Evolutionary conservation across 2,113 vertebrate genomes (phyloP).

Genomic region (Cervus canadensis): DNA sequence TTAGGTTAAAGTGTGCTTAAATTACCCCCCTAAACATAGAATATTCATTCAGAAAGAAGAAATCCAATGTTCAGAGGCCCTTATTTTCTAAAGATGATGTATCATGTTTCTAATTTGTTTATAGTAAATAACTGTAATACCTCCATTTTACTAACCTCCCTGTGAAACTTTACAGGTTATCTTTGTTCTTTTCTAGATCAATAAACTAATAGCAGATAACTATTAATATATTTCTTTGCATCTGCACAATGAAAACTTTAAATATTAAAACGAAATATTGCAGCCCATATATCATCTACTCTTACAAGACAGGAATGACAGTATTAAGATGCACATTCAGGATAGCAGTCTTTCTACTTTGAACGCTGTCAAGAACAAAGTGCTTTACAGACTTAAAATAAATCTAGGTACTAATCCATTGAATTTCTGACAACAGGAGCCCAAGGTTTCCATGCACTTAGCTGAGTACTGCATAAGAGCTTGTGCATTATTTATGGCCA

Average conservation of each 20-base stretch:
- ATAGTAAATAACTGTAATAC: not conserved
- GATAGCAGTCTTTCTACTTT: conserved; percentile 91
- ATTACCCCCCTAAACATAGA: not conserved
- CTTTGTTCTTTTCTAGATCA: conserved; percentile 75
- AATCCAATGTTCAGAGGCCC: not conserved
- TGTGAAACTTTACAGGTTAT: conserved; percentile 57
- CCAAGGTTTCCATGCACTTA: conserved; percentile 99
- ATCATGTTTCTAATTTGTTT: not conserved
- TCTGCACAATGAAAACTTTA: conserved; percentile 84
- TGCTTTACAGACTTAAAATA: conserved; percentile 97
- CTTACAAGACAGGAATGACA: conserved; percentile 93
- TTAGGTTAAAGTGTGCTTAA: conserved; percentile 49
- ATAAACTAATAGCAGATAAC: conserved; percentile 68
- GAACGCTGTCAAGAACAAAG: conserved; percentile 93
- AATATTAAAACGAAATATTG: conserved; percentile 89
- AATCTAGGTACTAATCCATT: conserved; percentile 98
- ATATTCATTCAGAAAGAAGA: not conserved
- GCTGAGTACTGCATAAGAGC: conserved; percentile 93
- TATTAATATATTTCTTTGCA: conserved; percentile 69
- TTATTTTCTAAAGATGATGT: conserved; percentile 9
- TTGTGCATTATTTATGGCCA: conserved; percentile 99
- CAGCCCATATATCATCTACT: conserved; percentile 86
- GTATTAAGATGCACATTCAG: conserved; percentile 90
- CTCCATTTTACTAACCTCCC: conserved; percentile 31
- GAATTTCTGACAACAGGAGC: conserved; percentile 97